These are phyloP conservation scores for Idaea dimidiata DNA, from an alignment of 2,888 invertebrate genomes.

Conservation along the genomic window DNA sequence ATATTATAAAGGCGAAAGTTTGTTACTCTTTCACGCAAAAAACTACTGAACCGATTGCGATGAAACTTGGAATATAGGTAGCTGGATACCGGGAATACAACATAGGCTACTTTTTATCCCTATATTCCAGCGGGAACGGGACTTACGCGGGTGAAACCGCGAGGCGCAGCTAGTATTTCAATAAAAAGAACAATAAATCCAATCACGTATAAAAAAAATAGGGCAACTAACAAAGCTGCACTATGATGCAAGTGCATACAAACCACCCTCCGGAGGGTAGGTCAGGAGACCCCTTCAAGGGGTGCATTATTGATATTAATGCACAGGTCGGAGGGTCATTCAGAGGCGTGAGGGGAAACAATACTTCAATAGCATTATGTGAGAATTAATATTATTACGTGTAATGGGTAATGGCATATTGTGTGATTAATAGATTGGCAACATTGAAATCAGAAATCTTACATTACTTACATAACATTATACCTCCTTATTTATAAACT, in stretches of 20 bases:
- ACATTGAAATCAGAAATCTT: background rate
- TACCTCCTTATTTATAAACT: too few relatives aligned
- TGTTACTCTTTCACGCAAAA: too few relatives aligned
- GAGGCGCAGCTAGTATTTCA: too few relatives aligned
- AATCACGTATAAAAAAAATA: background rate
- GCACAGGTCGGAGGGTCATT: constrained; percentile 27
- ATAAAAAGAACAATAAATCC: background rate
- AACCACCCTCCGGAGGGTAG: background rate
- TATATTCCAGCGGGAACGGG: too few relatives aligned
- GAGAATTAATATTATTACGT: constrained; percentile 4
- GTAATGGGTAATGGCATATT: constrained; percentile 16
- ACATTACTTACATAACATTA: too few relatives aligned
- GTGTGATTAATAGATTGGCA: background rate
- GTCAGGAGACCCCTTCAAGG: constrained; percentile 7
- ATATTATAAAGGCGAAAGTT: too few relatives aligned
- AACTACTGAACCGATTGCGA: too few relatives aligned
- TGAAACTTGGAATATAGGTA: too few relatives aligned
- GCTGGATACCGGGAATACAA: too few relatives aligned
- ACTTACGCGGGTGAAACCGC: too few relatives aligned
- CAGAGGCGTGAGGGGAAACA: constrained; percentile 29
- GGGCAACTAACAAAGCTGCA: background rate
- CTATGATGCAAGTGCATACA: background rate
- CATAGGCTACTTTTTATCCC: too few relatives aligned
- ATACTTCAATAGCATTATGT: constrained; percentile 25
- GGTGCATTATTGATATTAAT: constrained; percentile 32